Percentiles rank a stretch among this genome's conserved stretches.
These are phyloP conservation scores for Beroe ovata DNA, from an alignment of 37 sponge, comb jelly and placozoan genomes.

Conservation along the genomic window DNA sequence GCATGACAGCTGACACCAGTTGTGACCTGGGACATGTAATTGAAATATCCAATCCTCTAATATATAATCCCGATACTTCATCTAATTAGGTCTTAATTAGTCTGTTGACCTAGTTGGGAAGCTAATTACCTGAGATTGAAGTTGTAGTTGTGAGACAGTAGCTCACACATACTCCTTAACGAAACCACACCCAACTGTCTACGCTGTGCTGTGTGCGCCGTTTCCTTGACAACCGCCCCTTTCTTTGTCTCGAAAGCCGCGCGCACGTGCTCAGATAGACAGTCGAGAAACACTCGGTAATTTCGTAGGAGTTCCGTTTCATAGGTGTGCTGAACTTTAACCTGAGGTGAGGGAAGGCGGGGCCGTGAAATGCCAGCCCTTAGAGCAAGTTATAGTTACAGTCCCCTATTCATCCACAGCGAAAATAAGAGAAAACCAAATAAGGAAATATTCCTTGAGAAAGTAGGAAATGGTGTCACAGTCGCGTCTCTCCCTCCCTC, in stretches of 20 bases:
- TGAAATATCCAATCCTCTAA: too few relatives aligned
- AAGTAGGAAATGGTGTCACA: too few relatives aligned
- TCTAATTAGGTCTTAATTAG: too few relatives aligned
- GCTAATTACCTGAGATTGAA: conserved; percentile 36
- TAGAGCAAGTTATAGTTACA: too few relatives aligned
- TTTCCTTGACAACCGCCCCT: background rate
- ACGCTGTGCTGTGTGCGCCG: background rate
- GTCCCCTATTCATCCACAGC: too few relatives aligned
- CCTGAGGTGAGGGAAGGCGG: conserved; percentile 19
- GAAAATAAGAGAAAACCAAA: too few relatives aligned
- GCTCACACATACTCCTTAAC: conserved; percentile 34
- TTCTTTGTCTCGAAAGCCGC: conserved; percentile 13
- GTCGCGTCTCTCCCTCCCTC: too few relatives aligned
- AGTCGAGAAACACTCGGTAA: conserved; percentile 47
- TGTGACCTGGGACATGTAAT: background rate
- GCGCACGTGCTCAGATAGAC: background rate
- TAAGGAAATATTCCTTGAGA: too few relatives aligned
- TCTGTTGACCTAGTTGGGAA: too few relatives aligned
- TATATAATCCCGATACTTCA: too few relatives aligned
- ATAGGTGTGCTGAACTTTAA: conserved; percentile 58
- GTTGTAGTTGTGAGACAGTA: conserved; percentile 59
- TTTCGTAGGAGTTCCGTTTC: conserved; percentile 43
- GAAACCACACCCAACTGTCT: background rate
- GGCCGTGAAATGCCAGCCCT: too few relatives aligned
- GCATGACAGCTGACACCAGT: background rate